These are phyloP conservation scores for Pycnomerus fuliginosus DNA, from an alignment of 2,888 invertebrate genomes.

Conservation along the genomic window DNA sequence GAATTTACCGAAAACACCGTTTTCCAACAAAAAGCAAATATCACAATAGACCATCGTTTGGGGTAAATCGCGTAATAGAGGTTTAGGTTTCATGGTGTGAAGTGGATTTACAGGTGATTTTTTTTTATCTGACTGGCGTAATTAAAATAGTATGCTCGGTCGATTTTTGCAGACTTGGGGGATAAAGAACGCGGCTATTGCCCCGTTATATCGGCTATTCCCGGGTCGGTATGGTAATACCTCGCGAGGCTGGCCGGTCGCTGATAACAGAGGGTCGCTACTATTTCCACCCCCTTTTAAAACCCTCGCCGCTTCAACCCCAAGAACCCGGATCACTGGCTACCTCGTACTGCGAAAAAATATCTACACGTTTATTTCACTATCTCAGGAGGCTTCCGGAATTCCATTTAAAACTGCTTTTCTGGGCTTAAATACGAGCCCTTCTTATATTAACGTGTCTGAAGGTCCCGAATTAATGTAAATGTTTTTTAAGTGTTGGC, in stretches of 20 bases:
- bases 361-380: no score
- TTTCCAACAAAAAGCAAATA: conserved; percentile 46
- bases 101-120: conserved; percentile 19
- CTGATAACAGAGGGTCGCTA: conserved; percentile 54
- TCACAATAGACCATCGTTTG: conserved; percentile 37
- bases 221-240: conserved; percentile 53
- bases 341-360: conserved; percentile 38
- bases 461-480: no score
- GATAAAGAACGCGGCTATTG: conserved; percentile 38
- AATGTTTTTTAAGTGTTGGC: no score
- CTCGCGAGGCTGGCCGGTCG: conserved; percentile 53
- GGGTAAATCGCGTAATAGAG: conserved; percentile 36
- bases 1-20: conserved; percentile 46
- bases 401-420: no score
- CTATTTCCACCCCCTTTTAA: conserved; percentile 35
- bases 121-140: conserved; percentile 14
- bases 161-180: conserved; percentile 27
- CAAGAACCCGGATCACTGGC: conserved; percentile 41
- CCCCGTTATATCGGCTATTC: conserved; percentile 48
- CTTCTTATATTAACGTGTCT: no score
- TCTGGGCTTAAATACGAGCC: no score
- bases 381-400: no score
- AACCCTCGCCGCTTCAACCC: conserved; percentile 26
- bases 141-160: conserved; percentile 36
- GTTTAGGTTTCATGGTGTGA: conserved; percentile 27